These are phyloP conservation scores for Coregonus ussuriensis DNA, from an alignment of 2,797 vertebrate genomes.

Conservation along the genomic window DNA sequence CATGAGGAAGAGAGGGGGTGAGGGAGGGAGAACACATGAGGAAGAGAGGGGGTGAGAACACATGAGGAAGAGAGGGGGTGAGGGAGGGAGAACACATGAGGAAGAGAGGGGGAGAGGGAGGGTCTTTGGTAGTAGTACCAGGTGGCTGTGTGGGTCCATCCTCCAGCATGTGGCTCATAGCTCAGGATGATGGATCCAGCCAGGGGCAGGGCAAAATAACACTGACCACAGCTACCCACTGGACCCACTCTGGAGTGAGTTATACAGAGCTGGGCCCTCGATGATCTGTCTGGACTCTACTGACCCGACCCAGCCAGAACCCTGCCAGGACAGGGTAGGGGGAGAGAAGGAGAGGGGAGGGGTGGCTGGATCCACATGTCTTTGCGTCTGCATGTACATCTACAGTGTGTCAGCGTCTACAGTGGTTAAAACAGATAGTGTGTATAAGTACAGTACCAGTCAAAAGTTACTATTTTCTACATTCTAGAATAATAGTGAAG, in stretches of 20 bases:
- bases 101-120: conserved; percentile 19
- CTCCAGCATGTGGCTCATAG: conserved; percentile 42
- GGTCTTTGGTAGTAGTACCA: conserved; percentile 5
- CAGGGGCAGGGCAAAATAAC: conserved; percentile 40
- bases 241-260: conserved; percentile 71
- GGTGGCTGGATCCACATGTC: neutral
- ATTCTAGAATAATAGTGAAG: too few species aligned
- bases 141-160: conserved; percentile 19
- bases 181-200: conserved; percentile 54
- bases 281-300: conserved; percentile 67
- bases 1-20: too few species aligned
- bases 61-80: neutral
- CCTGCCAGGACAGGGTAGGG: conserved; percentile 51
- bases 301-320: conserved; percentile 60
- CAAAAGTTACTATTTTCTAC: too few species aligned
- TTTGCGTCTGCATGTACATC: neutral
- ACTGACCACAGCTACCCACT: conserved; percentile 67
- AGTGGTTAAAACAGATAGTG: neutral
- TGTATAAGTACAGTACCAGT: neutral
- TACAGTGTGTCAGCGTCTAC: neutral
- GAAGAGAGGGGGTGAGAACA: neutral
- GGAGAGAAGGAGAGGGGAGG: conserved; percentile 29
- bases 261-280: conserved; percentile 51
- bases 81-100: conserved; percentile 17
- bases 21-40: neutral